Base-by-base conservation (phyloP, 1,140 invertebrate species). In the Stenopsyche tienmushanensis region DNA sequence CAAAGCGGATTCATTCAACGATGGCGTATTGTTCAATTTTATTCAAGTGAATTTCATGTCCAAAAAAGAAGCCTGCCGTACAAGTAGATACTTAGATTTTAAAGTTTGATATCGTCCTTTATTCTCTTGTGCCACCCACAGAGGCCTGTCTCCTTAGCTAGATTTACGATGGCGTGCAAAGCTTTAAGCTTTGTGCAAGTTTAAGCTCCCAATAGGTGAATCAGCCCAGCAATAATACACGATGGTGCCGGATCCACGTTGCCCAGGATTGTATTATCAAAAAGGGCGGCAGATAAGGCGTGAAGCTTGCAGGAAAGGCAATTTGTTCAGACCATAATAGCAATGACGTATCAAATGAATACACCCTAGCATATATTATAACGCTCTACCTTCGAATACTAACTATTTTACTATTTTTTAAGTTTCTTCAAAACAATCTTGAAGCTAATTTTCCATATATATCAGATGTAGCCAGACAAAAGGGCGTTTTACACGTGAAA, bases 111-210 rank as follows among this genome's bases (percentile, higher is more conserved):
- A 64, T 64, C 50, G 62, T 53, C 62, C 44, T 64, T 64, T 53
- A 64, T 54, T 54, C 60, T 39, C 47, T 53, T 20, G 39, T 44
- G 26, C 34, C 15, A 41, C 24, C 59, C 59, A 29, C 44, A 9
- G 25, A 24, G 29, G 50, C 5, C 62, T 64, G 62, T 64, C 62
- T 64, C 62, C 62, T 64, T 64, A 64, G 62, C 25, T 64, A 64
- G 62, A 64, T 64, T 64, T 64, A 64, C 62, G 62, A 54, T 64
- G 62, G 50, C 62, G 62, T 64, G 62, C 50, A 24, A 53, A 44
- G 50, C 49, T 39, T 44, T 53, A 23, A 54, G 62, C 62, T 64
- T 64, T 64, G 62, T 64, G 62, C 50, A 54, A 53, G 45, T 53
- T 64, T 53, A 54, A 64, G 50, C 60, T 53, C 39, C 39, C 62